Base-by-base conservation (phyloP, 2,797 vertebrate species). In the Cryptoblepharus egeriae region DNA sequence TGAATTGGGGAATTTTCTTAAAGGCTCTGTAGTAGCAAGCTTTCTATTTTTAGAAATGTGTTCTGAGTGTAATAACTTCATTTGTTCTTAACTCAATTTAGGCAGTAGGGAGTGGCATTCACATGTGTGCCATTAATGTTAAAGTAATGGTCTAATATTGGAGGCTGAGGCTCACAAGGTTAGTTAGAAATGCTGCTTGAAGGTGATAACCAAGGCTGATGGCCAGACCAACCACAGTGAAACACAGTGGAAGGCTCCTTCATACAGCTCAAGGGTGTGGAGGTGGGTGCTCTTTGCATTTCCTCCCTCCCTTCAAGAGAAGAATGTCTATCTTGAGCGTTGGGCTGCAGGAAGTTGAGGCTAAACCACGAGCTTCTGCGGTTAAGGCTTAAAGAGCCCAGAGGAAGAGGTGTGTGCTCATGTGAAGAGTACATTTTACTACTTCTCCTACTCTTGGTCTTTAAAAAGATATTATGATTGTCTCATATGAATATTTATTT, bases 301-400 rank as follows among this genome's bases (percentile, higher is more conserved):
- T 9, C 11, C 35, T 70, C 57, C 39, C 57, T 32, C 7, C 6
- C 35, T 60, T 16, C 58, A 4, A 57, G 35, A 57, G 49, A 57
- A 67, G 18, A 58, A 58, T 15, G 58, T 68, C 42, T 18, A 16
- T 72, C 37, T 77, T 76, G 15, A 52, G 52, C 12, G 39, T 39
- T 75, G 57, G 30, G 22, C 24, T 74, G n/a, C 80, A 69, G 76
- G 84, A 86, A 82, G 55, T 52, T 75, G 61, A 75, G 22, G 10
- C 24, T 79, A 63, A 82, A 68, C 84, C 64, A 30, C 42, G 70
- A 32, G 18, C 42, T 77, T 67, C 57, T 42, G 82, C n/a, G 79
- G 79, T 71, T 28, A 64, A 58, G 45, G 57, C 13, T 28, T 49
- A 68, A 71, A 65, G 58, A 55, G 61, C 8, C 30, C 12, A 20